Evolutionary conservation across 2,113 vertebrate species (phyloP), one percentile per base, ranked within the genome.

Genomic region (Panthera tigris): DNA sequence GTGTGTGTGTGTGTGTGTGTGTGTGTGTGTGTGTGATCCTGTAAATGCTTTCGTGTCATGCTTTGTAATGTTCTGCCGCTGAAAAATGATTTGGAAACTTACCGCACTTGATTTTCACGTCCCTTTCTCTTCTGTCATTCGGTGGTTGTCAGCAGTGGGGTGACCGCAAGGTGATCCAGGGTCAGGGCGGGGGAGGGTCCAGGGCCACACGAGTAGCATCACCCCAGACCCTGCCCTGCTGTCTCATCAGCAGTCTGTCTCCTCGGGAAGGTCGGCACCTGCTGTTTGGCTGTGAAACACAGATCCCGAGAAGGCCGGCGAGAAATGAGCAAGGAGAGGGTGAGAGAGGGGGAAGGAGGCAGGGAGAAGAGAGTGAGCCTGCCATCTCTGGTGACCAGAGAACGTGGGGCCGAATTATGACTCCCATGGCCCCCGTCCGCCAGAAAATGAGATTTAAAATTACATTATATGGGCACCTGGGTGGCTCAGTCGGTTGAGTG

Each of bases 381-480:
- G 1, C 0, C 0, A 39, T 3, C 27, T 23, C 9, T 4, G 52
- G 48, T 18, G 2, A 8, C 10, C 29, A 36, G 0, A 21, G 29
- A 39, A 29, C 11, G 3, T 0, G 1, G 0, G 27, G 71, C 9
- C 16, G 3, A 8, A 0, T 3, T 15, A 3, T 0, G 45, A n/a
- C 39, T 5, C 76, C 48, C 23, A 0, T 0, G 16, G 45, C 21
- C 16, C 39, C 50, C 73, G 86, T 76, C 39, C 31, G 39, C n/a
- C 50, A 23, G 12, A 25, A 97, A 52, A 52, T 5, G 52, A 52
- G 15, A 52, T 16, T 52, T 4, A 52, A 18, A 52, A 52, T 18
- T 52, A 52, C 4, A 52, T 52, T 52, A 18, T 52, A 52, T 52
- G 52, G 52, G 52, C 52, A 4, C 52, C 52, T 16, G 52, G 52